Conservation (phyloP, 1,140 invertebrate species). For the Pseudomyrmex gracilis region DNA sequence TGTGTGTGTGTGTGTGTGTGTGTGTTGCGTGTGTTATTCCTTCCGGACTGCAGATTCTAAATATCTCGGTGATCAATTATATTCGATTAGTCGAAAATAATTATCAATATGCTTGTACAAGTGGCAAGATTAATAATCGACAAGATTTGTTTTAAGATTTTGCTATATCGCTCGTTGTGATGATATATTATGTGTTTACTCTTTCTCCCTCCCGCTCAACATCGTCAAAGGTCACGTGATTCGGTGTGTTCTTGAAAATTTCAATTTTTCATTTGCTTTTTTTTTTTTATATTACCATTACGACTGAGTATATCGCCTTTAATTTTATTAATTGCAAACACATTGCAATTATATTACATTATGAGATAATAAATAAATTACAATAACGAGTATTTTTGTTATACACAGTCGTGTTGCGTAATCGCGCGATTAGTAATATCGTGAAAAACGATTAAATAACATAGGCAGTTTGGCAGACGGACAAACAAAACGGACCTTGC, state of each 20-base stretch:
- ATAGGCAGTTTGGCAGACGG: background rate
- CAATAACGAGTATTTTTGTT: background rate
- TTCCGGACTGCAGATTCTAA: conserved; percentile 62
- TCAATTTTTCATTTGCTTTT: no score
- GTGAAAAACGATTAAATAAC: conserved; percentile 15
- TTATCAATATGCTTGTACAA: conserved; percentile 56
- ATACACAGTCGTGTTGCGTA: conserved; percentile 16
- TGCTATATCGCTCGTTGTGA: background rate
- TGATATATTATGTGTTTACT: background rate
- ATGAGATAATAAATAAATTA: conserved; percentile 9
- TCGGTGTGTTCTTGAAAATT: no score
- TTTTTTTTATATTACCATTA: no score
- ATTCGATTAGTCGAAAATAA: conserved; percentile 64
- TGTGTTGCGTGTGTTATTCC: conserved; percentile 62
- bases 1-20: conserved; percentile 21
- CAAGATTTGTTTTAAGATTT: conserved; percentile 37
- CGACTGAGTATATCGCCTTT: no score
- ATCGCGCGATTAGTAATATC: background rate
- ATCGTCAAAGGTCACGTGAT: no score
- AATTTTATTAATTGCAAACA: no score
- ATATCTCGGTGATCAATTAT: conserved; percentile 65
- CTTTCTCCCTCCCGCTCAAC: no score
- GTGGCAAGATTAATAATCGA: conserved; percentile 64
- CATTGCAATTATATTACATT: background rate
- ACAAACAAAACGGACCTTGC: background rate